These are phyloP conservation scores for Dastarcus helophoroides DNA, from an alignment of 2,888 invertebrate genomes.

Conservation along the genomic window DNA sequence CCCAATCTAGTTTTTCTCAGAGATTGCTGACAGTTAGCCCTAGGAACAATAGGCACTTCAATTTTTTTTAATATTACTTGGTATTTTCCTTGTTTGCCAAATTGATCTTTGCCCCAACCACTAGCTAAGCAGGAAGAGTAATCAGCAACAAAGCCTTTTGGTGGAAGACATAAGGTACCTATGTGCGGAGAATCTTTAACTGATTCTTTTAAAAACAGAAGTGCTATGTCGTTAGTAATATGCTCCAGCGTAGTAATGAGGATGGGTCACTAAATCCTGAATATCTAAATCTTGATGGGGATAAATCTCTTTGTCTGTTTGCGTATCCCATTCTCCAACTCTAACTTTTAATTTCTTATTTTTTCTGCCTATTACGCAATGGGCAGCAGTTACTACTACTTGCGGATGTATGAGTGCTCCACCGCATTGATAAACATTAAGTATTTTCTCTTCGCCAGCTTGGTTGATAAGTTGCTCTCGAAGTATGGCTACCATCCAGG, in stretches of 20 bases:
- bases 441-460: slow-evolving; percentile 37
- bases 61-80: slow-evolving; percentile 62
- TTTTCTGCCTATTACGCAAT: slow-evolving; percentile 54
- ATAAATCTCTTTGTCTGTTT: slow-evolving; percentile 56
- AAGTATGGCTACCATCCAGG: slow-evolving; percentile 71
- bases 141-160: slow-evolving; percentile 36
- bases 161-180: slow-evolving; percentile 56
- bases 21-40: slow-evolving; percentile 45
- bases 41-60: slow-evolving; percentile 52
- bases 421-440: slow-evolving; percentile 62
- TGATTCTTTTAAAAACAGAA: slow-evolving; percentile 52
- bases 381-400: slow-evolving; percentile 72
- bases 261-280: slow-evolving; percentile 44
- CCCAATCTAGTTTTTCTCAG: slow-evolving; percentile 56
- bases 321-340: slow-evolving; percentile 79
- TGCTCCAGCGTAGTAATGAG: slow-evolving; percentile 52
- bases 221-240: slow-evolving; percentile 64
- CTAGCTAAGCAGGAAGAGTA: slow-evolving; percentile 51
- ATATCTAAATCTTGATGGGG: slow-evolving; percentile 61
- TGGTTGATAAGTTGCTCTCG: slow-evolving; percentile 43
- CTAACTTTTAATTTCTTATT: slow-evolving; percentile 37
- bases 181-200: slow-evolving; percentile 56
- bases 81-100: slow-evolving; percentile 38
- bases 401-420: slow-evolving; percentile 66
- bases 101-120: slow-evolving; percentile 54